These are phyloP conservation scores for Papilio elwesi DNA, from an alignment of 2,888 invertebrate genomes.

Conservation along the genomic window DNA sequence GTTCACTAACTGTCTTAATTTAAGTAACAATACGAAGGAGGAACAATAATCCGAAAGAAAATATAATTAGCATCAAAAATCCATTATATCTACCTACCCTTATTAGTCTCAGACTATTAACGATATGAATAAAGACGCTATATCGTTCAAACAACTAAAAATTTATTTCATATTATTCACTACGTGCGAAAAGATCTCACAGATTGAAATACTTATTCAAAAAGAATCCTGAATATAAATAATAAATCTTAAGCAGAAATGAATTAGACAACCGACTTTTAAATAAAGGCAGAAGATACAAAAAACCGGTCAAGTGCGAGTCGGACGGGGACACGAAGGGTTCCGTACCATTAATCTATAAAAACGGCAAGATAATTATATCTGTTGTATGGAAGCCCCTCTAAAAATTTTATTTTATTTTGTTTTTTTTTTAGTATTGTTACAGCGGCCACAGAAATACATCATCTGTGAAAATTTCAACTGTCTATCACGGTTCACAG, in stretches of 20 bases:
- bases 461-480: too few species aligned
- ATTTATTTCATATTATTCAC: not conserved
- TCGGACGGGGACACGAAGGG: too few species aligned
- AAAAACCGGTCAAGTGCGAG: not conserved
- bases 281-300: not conserved
- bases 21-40: too few species aligned
- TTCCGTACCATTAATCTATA: too few species aligned
- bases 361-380: too few species aligned
- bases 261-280: constrained; percentile 6
- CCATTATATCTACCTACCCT: not conserved
- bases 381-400: too few species aligned
- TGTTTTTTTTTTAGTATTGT: too few species aligned
- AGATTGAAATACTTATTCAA: constrained; percentile 8
- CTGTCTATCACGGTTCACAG: too few species aligned
- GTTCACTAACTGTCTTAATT: too few species aligned
- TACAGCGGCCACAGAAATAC: too few species aligned
- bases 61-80: not conserved
- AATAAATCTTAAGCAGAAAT: constrained; percentile 2
- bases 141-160: not conserved
- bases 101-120: not conserved
- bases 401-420: too few species aligned
- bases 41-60: too few species aligned
- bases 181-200: constrained; percentile 13
- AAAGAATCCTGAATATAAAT: constrained; percentile 11
- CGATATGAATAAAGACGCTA: not conserved